Percentiles rank a stretch among this genome's conserved stretches.
Conservation (phyloP, 2,113 vertebrate species). For the Okapia johnstoni region DNA sequence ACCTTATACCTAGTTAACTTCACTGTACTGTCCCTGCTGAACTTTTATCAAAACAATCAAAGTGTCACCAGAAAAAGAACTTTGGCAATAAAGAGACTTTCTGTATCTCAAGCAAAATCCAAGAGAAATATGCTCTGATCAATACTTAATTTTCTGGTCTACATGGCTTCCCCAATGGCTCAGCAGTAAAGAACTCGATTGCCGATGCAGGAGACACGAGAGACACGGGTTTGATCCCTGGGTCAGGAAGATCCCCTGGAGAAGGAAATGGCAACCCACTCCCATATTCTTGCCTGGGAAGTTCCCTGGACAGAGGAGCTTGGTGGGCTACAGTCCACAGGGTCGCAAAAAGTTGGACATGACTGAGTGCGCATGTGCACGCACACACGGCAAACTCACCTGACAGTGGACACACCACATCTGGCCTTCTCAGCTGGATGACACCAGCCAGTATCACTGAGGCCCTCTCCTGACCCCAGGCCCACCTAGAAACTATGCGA, state of each 20-base stretch:
- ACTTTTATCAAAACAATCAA: neutral
- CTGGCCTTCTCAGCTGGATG: neutral
- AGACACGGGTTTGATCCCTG: neutral
- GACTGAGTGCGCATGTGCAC: neutral
- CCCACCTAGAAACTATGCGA: neutral
- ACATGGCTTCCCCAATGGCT: neutral
- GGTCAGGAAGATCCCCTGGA: neutral
- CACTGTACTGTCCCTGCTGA: neutral
- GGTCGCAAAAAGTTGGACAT: neutral
- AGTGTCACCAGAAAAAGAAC: neutral
- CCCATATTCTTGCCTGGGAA: neutral
- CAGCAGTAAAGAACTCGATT: neutral
- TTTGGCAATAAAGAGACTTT: neutral
- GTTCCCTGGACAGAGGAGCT: neutral
- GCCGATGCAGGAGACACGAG: neutral
- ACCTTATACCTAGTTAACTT: neutral
- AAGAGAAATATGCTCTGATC: neutral
- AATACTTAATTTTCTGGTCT: neutral
- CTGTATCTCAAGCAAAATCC: neutral
- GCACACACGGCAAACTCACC: neutral
- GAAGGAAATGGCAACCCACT: neutral
- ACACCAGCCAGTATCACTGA: neutral
- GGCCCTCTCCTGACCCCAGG: neutral
- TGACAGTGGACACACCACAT: neutral
- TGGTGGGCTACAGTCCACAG: neutral